phyloP scores from a whole-genome alignment of 2,888 invertebrate species.

The Pseudoips prasinana region DNA sequence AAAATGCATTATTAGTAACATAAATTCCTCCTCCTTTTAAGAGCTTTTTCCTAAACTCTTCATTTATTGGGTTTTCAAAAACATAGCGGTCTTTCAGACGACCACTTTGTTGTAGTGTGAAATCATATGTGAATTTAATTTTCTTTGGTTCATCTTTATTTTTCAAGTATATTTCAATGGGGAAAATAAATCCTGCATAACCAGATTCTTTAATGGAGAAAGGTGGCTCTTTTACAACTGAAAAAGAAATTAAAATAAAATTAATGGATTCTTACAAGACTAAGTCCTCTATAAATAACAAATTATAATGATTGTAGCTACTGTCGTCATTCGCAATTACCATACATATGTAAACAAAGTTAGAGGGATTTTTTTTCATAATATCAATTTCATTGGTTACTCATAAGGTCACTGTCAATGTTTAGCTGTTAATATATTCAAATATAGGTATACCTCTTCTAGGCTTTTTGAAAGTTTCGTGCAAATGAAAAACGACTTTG shows the following conservation, averaged over 20 bases:
- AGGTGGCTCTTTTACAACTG: conserved; percentile 95
- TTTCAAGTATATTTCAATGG: conserved; percentile 93
- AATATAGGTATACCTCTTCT: conserved; percentile 87
- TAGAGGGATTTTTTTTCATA: conserved; percentile 9
- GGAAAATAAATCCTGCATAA: conserved; percentile 95
- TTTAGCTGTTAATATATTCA: not conserved
- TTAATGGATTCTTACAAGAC: conserved; percentile 2
- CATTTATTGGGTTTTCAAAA: conserved; percentile 89
- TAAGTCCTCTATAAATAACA: not conserved
- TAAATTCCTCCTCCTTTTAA: conserved; percentile 92
- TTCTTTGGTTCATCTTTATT: conserved; percentile 96
- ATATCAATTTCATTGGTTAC: conserved; percentile 3
- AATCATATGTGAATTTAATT: conserved; percentile 91
- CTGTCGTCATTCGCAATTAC: not conserved
- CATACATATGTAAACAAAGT: conserved; percentile 21
- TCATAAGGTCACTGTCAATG: not conserved
- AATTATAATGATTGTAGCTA: not conserved
- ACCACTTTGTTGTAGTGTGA: conserved; percentile 89
- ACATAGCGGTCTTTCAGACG: conserved; percentile 91
- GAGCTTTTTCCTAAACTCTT: conserved; percentile 93
- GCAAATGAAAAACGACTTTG: conserved; percentile 94
- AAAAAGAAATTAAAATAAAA: conserved; percentile 53
- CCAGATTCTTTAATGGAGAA: conserved; percentile 96
- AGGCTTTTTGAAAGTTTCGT: conserved; percentile 95
- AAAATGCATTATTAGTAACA: conserved; percentile 67